phyloP scores from a whole-genome alignment of 2,888 invertebrate genomes.

The Dynastes maya region DNA sequence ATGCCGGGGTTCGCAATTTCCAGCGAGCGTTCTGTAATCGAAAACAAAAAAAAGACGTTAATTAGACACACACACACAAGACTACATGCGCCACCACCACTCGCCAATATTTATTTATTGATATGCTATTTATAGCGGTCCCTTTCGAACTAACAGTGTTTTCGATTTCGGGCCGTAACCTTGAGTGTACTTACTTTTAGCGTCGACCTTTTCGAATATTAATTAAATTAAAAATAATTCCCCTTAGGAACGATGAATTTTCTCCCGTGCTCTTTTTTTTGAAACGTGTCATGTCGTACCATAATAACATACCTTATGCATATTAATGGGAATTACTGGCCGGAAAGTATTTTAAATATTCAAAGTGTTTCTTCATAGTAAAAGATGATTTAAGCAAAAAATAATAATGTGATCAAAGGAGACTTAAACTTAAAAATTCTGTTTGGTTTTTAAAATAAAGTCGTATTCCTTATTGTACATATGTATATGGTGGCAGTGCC shows the following conservation, averaged over 20 bases:
- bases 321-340: background rate
- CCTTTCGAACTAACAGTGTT: slow-evolving; percentile 31
- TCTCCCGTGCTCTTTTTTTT: slow-evolving; percentile 6
- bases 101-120: slow-evolving; percentile 45
- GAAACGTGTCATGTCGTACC: background rate
- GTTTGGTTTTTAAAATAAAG: too few relatives aligned
- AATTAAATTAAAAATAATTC: slow-evolving; percentile 39
- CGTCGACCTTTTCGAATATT: slow-evolving; percentile 42
- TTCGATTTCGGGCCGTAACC: slow-evolving; percentile 34
- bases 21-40: slow-evolving; percentile 14
- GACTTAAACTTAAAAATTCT: too few relatives aligned
- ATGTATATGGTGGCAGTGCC: too few relatives aligned
- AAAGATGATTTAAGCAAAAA: too few relatives aligned
- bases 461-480: too few relatives aligned
- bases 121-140: slow-evolving; percentile 42
- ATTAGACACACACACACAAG: slow-evolving; percentile 21
- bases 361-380: too few relatives aligned
- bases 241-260: slow-evolving; percentile 25
- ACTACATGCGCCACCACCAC: background rate
- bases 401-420: too few relatives aligned
- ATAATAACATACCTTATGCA: background rate
- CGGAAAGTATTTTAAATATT: too few relatives aligned
- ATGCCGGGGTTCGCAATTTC: slow-evolving; percentile 14
- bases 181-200: slow-evolving; percentile 31
- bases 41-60: slow-evolving; percentile 30